phyloP scores from a whole-genome alignment of 2,888 invertebrate genomes.

The Julus scanicus region DNA sequence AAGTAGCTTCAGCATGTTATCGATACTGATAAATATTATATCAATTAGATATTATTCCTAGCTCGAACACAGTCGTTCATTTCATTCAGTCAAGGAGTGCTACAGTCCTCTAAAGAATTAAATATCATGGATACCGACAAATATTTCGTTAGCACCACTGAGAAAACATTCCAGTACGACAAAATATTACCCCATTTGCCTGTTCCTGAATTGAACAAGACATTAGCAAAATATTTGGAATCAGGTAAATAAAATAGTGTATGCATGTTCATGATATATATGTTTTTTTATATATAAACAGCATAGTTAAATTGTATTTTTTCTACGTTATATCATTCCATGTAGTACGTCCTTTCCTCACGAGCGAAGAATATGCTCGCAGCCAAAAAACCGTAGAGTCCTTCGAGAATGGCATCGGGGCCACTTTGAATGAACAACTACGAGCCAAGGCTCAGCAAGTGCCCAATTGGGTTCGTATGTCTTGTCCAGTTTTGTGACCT shows the following conservation, averaged over 20 bases:
- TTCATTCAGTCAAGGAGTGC: neutral
- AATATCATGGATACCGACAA: neutral
- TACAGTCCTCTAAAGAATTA: neutral
- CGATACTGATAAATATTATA: conserved; percentile 20
- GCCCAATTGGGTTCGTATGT: conserved; percentile 70
- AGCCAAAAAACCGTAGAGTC: conserved; percentile 68
- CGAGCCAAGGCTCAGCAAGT: conserved; percentile 66
- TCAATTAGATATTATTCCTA: neutral
- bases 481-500: neutral
- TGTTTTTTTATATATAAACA: neutral
- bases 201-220: conserved; percentile 69
- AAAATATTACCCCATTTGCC: conserved; percentile 70
- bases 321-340: neutral
- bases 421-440: conserved; percentile 68
- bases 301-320: neutral
- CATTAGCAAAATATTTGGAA: conserved; percentile 70
- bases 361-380: conserved; percentile 67
- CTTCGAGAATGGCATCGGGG: conserved; percentile 70
- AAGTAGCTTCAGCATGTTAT: neutral
- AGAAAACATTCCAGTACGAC: conserved; percentile 70
- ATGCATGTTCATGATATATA: conserved; percentile 29
- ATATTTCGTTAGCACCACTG: conserved; percentile 56
- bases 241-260: conserved; percentile 64
- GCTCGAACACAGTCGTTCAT: neutral
- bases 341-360: conserved; percentile 66